Percentiles rank a stretch among this genome's conserved stretches.
Conservation (phyloP, 1,140 invertebrate genomes). For the Papilio helenus region DNA sequence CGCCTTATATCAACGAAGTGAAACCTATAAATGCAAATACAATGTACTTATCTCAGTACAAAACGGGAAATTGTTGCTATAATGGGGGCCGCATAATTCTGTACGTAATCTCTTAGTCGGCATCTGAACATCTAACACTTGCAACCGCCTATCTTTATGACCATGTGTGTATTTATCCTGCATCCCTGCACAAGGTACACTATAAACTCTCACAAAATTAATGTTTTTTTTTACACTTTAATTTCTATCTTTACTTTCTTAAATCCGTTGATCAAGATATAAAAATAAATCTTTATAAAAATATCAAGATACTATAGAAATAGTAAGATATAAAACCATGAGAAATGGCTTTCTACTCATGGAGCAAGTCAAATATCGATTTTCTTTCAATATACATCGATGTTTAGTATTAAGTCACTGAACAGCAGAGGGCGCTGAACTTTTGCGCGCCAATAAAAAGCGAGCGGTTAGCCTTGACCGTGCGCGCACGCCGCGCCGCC, state of each 20-base stretch:
- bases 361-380: background rate
- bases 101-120: slow-evolving; percentile 24
- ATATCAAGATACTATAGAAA: too few relatives aligned
- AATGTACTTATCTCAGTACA: slow-evolving; percentile 26
- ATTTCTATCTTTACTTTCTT: background rate
- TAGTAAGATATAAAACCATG: background rate
- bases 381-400: slow-evolving; percentile 6
- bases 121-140: slow-evolving; percentile 34
- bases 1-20: slow-evolving; percentile 10
- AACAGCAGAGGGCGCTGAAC: slow-evolving; percentile 57
- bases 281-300: too few relatives aligned
- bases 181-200: background rate
- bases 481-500: slow-evolving; percentile 47
- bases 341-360: background rate
- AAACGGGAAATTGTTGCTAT: slow-evolving; percentile 28
- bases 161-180: background rate
- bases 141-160: slow-evolving; percentile 19
- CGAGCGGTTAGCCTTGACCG: slow-evolving; percentile 64
- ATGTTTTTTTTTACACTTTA: background rate
- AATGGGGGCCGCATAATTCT: slow-evolving; percentile 25
- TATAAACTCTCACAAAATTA: background rate
- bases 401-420: slow-evolving; percentile 23
- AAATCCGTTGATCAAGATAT: too few relatives aligned
- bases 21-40: slow-evolving; percentile 30
- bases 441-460: slow-evolving; percentile 63